These are phyloP conservation scores for Callorhinus ursinus DNA, from an alignment of 2,113 vertebrate genomes.

Conservation along the genomic window DNA sequence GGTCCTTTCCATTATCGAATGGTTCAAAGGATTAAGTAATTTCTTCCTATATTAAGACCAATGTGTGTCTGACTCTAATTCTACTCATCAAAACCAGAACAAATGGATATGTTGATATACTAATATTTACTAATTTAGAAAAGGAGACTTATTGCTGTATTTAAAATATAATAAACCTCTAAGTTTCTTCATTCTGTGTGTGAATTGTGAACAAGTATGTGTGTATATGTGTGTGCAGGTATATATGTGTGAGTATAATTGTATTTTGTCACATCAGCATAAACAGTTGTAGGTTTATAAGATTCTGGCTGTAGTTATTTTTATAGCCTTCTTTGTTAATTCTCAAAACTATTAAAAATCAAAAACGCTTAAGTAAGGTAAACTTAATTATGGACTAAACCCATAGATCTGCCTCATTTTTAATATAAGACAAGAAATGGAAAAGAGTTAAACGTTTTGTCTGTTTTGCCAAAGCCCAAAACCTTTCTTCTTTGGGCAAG, in stretches of 20 bases:
- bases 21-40: neutral
- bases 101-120: constrained; percentile 24
- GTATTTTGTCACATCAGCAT: neutral
- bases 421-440: constrained; percentile 28
- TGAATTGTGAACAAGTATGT: neutral
- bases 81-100: neutral
- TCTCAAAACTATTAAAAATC: constrained; percentile 35
- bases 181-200: constrained; percentile 9
- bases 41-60: constrained; percentile 12
- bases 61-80: neutral
- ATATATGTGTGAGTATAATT: neutral
- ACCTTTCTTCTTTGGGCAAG: constrained; percentile 60
- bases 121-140: constrained; percentile 19
- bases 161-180: neutral
- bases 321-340: constrained; percentile 8
- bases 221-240: neutral
- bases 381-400: neutral
- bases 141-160: neutral
- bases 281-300: neutral
- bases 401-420: constrained; percentile 21
- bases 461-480: constrained; percentile 54
- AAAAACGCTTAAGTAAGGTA: constrained; percentile 32
- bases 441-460: constrained; percentile 42
- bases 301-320: constrained; percentile 25
- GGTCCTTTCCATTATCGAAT: neutral